phyloP scores from a whole-genome alignment of 1,140 invertebrate species.

The Drosophila tropicalis region DNA sequence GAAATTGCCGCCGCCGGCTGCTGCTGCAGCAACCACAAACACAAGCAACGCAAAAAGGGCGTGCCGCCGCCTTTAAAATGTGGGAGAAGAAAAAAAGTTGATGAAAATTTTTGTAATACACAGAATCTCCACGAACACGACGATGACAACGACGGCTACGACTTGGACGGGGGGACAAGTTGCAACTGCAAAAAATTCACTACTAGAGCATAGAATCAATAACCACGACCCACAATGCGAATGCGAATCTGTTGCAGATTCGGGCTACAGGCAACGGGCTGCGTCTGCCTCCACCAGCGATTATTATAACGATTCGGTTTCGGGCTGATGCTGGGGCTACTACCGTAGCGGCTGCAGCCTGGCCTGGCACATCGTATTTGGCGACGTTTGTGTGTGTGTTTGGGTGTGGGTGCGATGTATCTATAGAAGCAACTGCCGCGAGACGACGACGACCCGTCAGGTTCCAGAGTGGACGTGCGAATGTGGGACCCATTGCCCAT shows the following conservation, averaged over 20 bases:
- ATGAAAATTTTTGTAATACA: conserved; percentile 44
- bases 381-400: conserved; percentile 17
- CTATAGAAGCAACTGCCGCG: conserved; percentile 32
- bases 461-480: conserved; percentile 70
- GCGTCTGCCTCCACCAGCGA: neutral
- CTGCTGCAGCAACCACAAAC: conserved; percentile 24
- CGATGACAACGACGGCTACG: conserved; percentile 19
- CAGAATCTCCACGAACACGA: conserved; percentile 42
- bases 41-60: conserved; percentile 37
- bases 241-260: conserved; percentile 71
- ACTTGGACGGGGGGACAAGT: conserved; percentile 14
- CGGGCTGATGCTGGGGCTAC: conserved; percentile 37
- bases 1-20: conserved; percentile 17
- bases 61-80: conserved; percentile 58
- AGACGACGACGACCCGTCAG: conserved; percentile 60
- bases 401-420: conserved; percentile 21
- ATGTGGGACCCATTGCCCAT: conserved; percentile 48
- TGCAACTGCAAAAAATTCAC: conserved; percentile 68
- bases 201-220: conserved; percentile 62
- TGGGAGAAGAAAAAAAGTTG: neutral
- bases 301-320: conserved; percentile 21
- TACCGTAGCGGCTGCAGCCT: conserved; percentile 41
- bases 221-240: conserved; percentile 41
- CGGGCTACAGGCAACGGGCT: conserved; percentile 11
- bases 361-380: conserved; percentile 20